Evolutionary conservation across 2,797 vertebrate species (phyloP).

Genomic region (Acrossocheilus fasciatus): DNA sequence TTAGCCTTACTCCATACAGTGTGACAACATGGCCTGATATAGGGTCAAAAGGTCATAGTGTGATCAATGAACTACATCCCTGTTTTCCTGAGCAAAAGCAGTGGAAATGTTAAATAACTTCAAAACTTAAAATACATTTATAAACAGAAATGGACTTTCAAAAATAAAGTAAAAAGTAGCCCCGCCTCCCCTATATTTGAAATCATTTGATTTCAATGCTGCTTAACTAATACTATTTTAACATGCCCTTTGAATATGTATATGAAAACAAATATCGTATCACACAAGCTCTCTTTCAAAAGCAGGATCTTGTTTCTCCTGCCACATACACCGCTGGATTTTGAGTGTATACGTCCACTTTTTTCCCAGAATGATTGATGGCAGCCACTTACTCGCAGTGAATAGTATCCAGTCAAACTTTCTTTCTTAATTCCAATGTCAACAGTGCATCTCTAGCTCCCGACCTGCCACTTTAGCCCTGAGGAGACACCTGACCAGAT

Average conservation of each 20-base stretch:
- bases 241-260: not conserved
- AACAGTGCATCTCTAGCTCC: conserved; percentile 75
- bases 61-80: conserved; percentile 6
- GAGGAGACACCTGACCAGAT: conserved; percentile 81
- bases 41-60: conserved; percentile 32
- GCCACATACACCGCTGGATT: conserved; percentile 62
- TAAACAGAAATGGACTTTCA: not conserved
- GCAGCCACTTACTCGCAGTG: conserved; percentile 67
- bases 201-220: not conserved
- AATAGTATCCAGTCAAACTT: conserved; percentile 74
- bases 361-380: conserved; percentile 75
- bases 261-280: conserved; percentile 51
- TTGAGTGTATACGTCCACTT: conserved; percentile 54
- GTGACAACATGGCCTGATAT: not conserved
- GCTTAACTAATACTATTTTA: not conserved
- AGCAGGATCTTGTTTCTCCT: conserved; percentile 46
- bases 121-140: not conserved
- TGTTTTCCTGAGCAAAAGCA: not conserved
- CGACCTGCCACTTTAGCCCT: conserved; percentile 77
- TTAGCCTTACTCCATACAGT: not conserved
- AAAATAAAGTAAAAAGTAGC: not conserved
- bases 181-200: too few relatives aligned
- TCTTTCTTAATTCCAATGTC: conserved; percentile 77
- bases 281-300: conserved; percentile 30
- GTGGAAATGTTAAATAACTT: not conserved